Percentiles rank a stretch among this genome's conserved stretches.
These are phyloP conservation scores for Xestoiulus laeticollis DNA, from an alignment of 2,888 invertebrate species.

Conservation along the genomic window DNA sequence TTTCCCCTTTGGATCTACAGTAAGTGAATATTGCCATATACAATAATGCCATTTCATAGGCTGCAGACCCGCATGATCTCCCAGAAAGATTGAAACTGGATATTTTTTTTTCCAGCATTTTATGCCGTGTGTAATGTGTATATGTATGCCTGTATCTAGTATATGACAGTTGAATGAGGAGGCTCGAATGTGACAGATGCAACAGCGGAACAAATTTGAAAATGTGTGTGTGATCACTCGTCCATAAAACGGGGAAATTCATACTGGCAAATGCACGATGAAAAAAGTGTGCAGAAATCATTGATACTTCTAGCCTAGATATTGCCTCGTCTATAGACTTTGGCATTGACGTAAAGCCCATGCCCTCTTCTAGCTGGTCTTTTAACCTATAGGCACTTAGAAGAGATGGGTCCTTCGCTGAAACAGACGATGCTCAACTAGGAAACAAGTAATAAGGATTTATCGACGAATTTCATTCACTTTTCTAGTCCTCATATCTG, in stretches of 20 bases:
- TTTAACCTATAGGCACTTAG: constrained; percentile 24
- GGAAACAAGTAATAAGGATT: constrained; percentile 35
- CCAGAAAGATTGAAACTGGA: background rate
- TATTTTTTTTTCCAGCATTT: background rate
- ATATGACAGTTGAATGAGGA: constrained; percentile 48
- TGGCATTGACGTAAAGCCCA: constrained; percentile 8
- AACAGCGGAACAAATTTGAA: constrained; percentile 50
- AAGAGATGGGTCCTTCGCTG: background rate
- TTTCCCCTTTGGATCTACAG: too few relatives aligned
- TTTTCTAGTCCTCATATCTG: background rate
- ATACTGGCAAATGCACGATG: constrained; percentile 30
- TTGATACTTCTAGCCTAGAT: background rate
- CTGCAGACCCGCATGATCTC: background rate
- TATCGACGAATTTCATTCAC: constrained; percentile 36
- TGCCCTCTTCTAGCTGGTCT: constrained; percentile 3
- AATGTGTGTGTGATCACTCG: constrained; percentile 43
- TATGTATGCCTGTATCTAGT: background rate
- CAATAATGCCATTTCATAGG: background rate
- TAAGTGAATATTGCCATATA: background rate
- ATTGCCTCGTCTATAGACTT: background rate
- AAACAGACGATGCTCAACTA: constrained; percentile 13
- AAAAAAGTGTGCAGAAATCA: constrained; percentile 17
- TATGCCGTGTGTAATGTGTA: background rate
- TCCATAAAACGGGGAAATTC: constrained; percentile 44
- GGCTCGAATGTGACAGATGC: constrained; percentile 51